Conservation (phyloP, 2,113 vertebrate genomes). For the Manacus vitellinus region DNA sequence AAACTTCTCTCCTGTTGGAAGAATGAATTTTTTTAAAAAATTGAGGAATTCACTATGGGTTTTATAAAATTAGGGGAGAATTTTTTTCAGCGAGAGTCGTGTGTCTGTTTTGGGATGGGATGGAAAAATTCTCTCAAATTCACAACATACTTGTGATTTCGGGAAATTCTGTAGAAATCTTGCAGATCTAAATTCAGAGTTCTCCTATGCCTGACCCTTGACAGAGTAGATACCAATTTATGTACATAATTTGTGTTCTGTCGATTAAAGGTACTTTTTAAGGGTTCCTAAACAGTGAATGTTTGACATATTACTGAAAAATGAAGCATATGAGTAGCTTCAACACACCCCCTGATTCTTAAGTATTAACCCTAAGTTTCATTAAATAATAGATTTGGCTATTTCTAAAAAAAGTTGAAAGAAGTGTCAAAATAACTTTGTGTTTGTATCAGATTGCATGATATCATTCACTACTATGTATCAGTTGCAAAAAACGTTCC, state of each 20-base stretch:
- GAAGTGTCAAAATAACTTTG: background rate
- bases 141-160: background rate
- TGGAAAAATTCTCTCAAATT: background rate
- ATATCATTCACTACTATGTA: slow-evolving; percentile 8
- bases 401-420: background rate
- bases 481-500: slow-evolving; percentile 34
- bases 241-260: background rate
- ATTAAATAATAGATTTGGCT: background rate
- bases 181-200: background rate
- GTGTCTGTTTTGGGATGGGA: background rate
- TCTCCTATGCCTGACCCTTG: background rate
- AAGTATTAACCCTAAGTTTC: background rate
- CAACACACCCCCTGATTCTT: background rate
- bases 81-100: background rate
- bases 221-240: background rate
- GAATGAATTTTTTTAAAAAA: background rate
- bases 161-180: background rate
- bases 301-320: slow-evolving; percentile 55
- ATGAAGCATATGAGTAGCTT: background rate
- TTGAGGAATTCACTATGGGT: background rate
- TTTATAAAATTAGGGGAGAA: background rate
- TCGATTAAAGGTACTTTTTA: background rate
- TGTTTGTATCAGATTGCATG: slow-evolving; percentile 46
- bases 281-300: background rate
- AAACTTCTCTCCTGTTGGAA: background rate